Evolutionary conservation across 2,797 vertebrate species (phyloP), one percentile per base, ranked within the genome.

Genomic region (Synanceia verrucosa): DNA sequence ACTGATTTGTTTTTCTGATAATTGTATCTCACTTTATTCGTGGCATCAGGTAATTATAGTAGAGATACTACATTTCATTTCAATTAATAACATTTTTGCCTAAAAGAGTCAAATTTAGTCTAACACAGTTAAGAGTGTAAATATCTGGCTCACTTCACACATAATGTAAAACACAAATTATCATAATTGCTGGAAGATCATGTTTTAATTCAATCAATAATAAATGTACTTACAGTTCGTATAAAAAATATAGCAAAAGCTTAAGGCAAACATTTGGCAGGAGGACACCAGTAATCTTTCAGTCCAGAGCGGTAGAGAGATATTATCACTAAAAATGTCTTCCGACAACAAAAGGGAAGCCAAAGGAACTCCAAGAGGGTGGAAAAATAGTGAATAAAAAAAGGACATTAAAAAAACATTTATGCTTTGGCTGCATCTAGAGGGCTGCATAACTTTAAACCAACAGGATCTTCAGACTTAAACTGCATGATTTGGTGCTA

Each of bases 151-250:
- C 34, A 46, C 10, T 41, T 28, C 3, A 46, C 13, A 33, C 28
- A 63, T 58, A 19, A 74, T 50, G 26, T 44, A 18, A 65, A 46
- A 76, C 34, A 61, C 29, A 58, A 70, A 74, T 16, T 4, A 73
- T 55, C 37, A 55, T 24, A 19, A 64, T 23, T 74, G 46, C 63
- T 52, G 76, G 53, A 82, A 58, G 34, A 80, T 56, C 26, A 69
- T 69, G 71, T 93, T 91, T 96, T 94, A 93, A 93, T 94, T 94
- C 83, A 89, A 93, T 92, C 87, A 90, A 92, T 94, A 94, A 94
- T 95, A 94, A 91, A 95, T 81, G 91, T 95, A 95, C 91, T 94
- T 94, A 95, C 93, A 94, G 90, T 94, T 88, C 91, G 88, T 96
- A 95, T 94, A 96, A 94, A 96, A 96, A 90, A 92, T 88, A 92